Percentiles rank a stretch among this genome's conserved stretches.
phyloP scores from a whole-genome alignment of 2,888 invertebrate genomes.

The Heteromyza rotundicornis region DNA sequence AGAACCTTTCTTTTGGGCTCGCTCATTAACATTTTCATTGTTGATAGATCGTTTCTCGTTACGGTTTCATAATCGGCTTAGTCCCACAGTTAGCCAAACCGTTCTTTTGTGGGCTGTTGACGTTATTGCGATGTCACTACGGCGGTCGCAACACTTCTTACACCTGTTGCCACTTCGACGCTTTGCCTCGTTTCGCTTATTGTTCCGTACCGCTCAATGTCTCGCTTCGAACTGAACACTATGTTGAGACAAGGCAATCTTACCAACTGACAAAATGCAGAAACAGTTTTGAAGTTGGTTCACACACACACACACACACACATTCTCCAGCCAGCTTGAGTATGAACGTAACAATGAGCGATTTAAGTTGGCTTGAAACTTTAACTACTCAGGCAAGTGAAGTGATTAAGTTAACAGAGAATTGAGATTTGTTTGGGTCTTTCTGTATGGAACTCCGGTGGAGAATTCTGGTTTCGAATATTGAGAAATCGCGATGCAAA shows the following conservation, averaged over 20 bases:
- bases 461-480: too few relatives aligned
- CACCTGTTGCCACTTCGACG: background rate
- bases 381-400: background rate
- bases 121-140: too few relatives aligned
- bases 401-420: background rate
- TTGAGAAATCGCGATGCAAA: too few relatives aligned
- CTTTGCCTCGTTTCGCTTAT: background rate
- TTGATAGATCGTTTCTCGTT: background rate
- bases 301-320: background rate
- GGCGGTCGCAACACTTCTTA: too few relatives aligned
- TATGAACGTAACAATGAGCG: background rate
- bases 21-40: background rate
- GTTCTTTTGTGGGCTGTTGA: too few relatives aligned
- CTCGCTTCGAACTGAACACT: background rate
- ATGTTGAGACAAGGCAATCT: background rate
- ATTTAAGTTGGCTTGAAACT: background rate
- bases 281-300: background rate
- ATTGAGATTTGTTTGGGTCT: background rate
- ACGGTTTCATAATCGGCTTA: background rate
- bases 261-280: background rate
- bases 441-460: background rate
- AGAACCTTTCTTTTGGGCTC: background rate
- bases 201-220: constrained; percentile 2
- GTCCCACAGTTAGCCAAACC: background rate
- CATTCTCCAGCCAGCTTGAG: background rate